phyloP scores from a whole-genome alignment of 2,113 vertebrate genomes.

The Oncorhynchus kisutch region DNA sequence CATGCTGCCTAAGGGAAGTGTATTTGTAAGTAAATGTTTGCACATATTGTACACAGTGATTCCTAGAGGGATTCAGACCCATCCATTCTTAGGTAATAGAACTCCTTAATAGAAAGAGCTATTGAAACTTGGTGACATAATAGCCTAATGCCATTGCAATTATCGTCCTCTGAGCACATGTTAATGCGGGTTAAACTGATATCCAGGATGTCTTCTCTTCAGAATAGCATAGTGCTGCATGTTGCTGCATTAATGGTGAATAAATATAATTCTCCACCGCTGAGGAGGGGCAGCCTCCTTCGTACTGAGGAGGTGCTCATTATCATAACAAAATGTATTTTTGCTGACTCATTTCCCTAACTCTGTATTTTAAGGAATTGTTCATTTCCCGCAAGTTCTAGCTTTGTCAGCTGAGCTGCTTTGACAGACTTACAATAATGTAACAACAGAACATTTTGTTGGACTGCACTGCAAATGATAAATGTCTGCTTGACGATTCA shows the following conservation, averaged over 20 bases:
- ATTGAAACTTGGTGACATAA: neutral
- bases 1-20: neutral
- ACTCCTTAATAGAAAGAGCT: neutral
- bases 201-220: too few relatives aligned
- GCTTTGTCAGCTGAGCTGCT: slow-evolving; percentile 1
- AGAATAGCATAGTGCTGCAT: neutral
- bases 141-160: neutral
- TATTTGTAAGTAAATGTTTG: slow-evolving; percentile 4
- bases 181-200: neutral
- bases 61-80: neutral
- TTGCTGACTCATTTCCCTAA: neutral
- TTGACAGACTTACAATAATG: slow-evolving; percentile 21
- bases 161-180: neutral
- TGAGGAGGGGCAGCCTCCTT: neutral
- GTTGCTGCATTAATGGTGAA: neutral
- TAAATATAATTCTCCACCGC: neutral
- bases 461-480: neutral
- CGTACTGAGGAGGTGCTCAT: neutral
- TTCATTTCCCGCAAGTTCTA: slow-evolving; percentile 4
- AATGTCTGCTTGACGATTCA: neutral
- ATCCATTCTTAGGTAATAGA: neutral
- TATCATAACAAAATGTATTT: neutral
- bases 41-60: neutral
- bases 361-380: neutral
- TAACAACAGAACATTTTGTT: neutral